Conservation (phyloP, 2,113 vertebrate species). For the Ictalurus furcatus region DNA sequence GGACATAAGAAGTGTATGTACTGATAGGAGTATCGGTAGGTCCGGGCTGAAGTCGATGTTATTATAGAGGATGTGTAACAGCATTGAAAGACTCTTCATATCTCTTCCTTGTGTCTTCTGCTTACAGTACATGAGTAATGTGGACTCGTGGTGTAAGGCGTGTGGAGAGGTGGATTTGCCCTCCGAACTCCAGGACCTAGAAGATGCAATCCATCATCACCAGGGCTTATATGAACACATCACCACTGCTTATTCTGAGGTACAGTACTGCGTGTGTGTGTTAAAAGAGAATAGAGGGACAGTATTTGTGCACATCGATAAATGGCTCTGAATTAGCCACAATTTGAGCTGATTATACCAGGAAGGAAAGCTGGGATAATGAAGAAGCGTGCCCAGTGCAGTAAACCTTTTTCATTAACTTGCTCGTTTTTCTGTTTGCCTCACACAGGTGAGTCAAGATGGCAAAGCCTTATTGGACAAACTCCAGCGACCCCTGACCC, state of each 20-base stretch:
- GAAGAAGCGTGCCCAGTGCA: background rate
- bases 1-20: too few species aligned
- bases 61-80: background rate
- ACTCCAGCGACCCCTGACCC: constrained; percentile 93
- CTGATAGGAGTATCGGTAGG: background rate
- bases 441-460: constrained; percentile 90
- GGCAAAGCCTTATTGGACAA: constrained; percentile 97
- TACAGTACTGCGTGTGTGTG: constrained; percentile 52
- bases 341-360: constrained; percentile 31
- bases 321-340: background rate
- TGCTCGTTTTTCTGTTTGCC: background rate
- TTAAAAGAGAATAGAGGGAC: background rate
- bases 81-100: background rate
- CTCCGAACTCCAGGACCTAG: constrained; percentile 94
- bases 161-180: constrained; percentile 96
- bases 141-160: constrained; percentile 97
- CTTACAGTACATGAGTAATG: constrained; percentile 93
- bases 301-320: background rate
- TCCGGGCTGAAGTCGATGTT: background rate
- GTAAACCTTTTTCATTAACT: background rate
- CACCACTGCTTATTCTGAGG: constrained; percentile 94
- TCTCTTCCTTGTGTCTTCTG: constrained; percentile 8
- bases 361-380: background rate
- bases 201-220: constrained; percentile 97
- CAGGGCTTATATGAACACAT: constrained; percentile 98